Evolutionary conservation across 2,113 vertebrate species (phyloP), one percentile per base, ranked within the genome.

Genomic region (Gasterosteus nipponicus): DNA sequence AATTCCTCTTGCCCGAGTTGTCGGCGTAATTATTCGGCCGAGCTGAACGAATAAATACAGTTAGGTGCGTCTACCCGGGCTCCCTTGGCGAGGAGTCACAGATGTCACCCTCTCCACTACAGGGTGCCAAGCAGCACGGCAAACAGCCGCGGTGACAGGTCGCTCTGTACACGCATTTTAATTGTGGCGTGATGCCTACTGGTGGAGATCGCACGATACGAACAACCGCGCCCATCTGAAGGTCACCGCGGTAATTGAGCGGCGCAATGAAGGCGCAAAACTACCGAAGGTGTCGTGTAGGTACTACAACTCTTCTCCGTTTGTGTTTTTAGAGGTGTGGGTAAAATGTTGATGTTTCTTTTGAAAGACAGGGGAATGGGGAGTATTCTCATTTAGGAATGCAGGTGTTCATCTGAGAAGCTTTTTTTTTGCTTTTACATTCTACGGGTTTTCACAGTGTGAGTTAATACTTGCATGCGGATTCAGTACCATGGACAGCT

Each of bases 131-230:
- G 85, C 85, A 64, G 84, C 86, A n/a, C 72, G 68, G 87, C 73
- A 69, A 84, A 81, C 86, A 83, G 57, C 80, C 75, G 77, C 77
- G 79, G 79, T 87, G 90, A 90, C 90, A 79, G 82, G 69, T 80
- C 88, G 87, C 80, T 81, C 65, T 79, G 56, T 86, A 83, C 87
- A 77, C 87, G 89, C 87, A 84, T 87, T 86, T 91, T 92, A 86
- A 89, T 92, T 89, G 84, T 81, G 89, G 7, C 80, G 75, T 90
- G 84, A 88, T 86, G 87, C 87, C 84, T 87, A 83, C 82, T 70
- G 81, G 66, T 81, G 82, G 63, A 84, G 88, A 87, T 81, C 19
- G 86, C 84, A 75, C 69, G 85, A 83, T 82, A 79, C 64, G 87
- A 86, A 58, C 87, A 78, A 67, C 85, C 84, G 90, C 88, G 77